These are phyloP conservation scores for Agonopterix alstromeriana DNA, from an alignment of 2,888 invertebrate species.

Conservation along the genomic window DNA sequence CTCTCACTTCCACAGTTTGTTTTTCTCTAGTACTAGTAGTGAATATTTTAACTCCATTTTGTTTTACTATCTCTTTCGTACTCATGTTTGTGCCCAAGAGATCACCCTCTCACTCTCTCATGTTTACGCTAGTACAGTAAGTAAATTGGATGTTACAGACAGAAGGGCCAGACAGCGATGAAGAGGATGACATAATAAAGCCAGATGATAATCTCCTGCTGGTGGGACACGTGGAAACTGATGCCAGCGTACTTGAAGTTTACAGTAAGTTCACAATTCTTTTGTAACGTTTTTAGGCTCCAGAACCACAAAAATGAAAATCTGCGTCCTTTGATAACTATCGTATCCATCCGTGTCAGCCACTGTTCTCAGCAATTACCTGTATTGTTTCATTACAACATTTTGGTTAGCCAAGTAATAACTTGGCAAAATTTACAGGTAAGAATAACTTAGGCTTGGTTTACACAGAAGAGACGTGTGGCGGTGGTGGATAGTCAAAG, in stretches of 20 bases:
- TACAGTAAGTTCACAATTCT: conserved; percentile 79
- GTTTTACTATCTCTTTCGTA: neutral
- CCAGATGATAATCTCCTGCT: conserved; percentile 92
- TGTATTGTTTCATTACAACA: too few relatives aligned
- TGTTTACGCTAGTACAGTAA: neutral
- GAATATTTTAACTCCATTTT: neutral
- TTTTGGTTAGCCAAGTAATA: too few relatives aligned
- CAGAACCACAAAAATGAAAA: too few relatives aligned
- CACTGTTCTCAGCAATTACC: too few relatives aligned
- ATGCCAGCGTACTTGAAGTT: conserved; percentile 91
- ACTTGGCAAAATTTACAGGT: too few relatives aligned
- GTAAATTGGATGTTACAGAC: conserved; percentile 35
- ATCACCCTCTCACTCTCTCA: neutral
- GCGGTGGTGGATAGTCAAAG: too few relatives aligned
- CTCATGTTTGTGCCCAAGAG: neutral
- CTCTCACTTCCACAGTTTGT: too few relatives aligned
- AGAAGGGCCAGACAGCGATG: conserved; percentile 81
- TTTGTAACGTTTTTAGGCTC: neutral
- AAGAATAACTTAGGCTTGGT: too few relatives aligned
- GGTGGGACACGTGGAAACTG: conserved; percentile 91
- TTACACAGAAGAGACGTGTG: too few relatives aligned
- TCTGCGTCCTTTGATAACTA: too few relatives aligned
- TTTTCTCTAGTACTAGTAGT: too few relatives aligned
- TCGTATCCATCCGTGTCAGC: too few relatives aligned
- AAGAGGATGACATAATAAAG: conserved; percentile 93